Base-by-base conservation (phyloP, 2,888 invertebrate genomes). In the Andricus quercusramuli region DNA sequence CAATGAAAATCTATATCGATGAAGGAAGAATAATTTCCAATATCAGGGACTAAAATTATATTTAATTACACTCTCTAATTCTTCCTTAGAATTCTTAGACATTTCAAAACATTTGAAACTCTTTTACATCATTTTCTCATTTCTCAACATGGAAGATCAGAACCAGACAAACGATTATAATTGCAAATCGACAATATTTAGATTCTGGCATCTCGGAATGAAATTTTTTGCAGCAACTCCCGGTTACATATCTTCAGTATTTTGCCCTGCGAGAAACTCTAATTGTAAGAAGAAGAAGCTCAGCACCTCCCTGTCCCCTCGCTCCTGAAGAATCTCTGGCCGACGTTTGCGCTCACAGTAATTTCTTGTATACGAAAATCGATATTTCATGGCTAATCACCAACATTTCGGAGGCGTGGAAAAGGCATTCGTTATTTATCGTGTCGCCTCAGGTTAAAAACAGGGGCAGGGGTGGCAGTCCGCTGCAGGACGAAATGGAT, bases 311-410 rank as follows among this genome's bases (percentile, higher is more conserved):
- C 20, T 29, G 47, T 51, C 51, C 74, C n/a, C 74, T 20, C 32
- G 56, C 56, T 56, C 70, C 25, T 51, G 70, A 51, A 74, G 74
- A 74, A 74, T 74, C 74, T 74, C 32, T 29, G 74, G 32, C 51
- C 74, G 56, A 56, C 74, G 74, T 74, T 74, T 56, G 74, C 74
- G 74, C 82, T 83, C 86, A 68, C 79, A 84, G 90, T 86, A 91
- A 91, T 91, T 90, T 90, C 89, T 91, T 86, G 88, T 90, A 90
- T 89, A 90, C 88, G 88, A 92, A 92, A 92, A 92, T 90, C 92
- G 91, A 92, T 92, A 92, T 92, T 92, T 92, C 92, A 92, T 90
- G 87, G 90, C 91, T 92, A 92, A 92, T 92, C 92, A 92, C 92
- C 92, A 90, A 89, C 89, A 92, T 92, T 92, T 92, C 90, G 91